Evolutionary conservation across 2,888 invertebrate genomes (phyloP).

Genomic region (Torymus texanus): DNA sequence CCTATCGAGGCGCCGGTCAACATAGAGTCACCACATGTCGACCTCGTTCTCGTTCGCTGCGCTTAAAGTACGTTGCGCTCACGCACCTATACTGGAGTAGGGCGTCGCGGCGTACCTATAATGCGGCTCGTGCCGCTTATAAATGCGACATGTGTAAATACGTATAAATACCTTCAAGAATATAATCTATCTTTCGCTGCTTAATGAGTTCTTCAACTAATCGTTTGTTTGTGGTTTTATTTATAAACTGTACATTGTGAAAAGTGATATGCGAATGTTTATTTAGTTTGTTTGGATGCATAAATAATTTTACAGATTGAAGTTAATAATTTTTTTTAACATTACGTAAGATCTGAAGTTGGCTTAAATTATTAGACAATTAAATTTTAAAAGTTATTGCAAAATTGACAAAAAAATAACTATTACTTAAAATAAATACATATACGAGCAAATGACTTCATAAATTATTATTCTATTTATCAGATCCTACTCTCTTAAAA

Average conservation of each 20-base stretch:
- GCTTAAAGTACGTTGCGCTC: conserved; percentile 66
- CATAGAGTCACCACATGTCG: conserved; percentile 63
- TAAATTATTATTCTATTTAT: too few relatives aligned
- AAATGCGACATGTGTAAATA: conserved; percentile 43
- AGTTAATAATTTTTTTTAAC: too few relatives aligned
- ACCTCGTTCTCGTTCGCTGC: conserved; percentile 68
- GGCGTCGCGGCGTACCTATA: conserved; percentile 24
- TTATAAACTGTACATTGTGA: neutral
- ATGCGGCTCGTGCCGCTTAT: conserved; percentile 49
- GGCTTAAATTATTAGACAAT: too few relatives aligned
- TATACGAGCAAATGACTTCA: too few relatives aligned
- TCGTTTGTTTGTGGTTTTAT: neutral
- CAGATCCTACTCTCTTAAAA: too few relatives aligned
- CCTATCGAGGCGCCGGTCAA: conserved; percentile 24
- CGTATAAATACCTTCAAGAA: conserved; percentile 15
- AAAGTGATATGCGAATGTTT: too few relatives aligned
- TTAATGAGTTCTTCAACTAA: neutral
- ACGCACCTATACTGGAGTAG: conserved; percentile 29
- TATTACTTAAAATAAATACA: too few relatives aligned
- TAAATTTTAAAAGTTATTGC: too few relatives aligned
- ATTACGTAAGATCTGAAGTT: too few relatives aligned
- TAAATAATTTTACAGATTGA: too few relatives aligned
- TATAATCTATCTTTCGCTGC: conserved; percentile 25
- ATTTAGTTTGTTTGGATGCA: too few relatives aligned
- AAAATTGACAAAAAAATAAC: too few relatives aligned